Base-by-base conservation (phyloP, 2,113 vertebrate species). In the Rhagologus leucostigma region DNA sequence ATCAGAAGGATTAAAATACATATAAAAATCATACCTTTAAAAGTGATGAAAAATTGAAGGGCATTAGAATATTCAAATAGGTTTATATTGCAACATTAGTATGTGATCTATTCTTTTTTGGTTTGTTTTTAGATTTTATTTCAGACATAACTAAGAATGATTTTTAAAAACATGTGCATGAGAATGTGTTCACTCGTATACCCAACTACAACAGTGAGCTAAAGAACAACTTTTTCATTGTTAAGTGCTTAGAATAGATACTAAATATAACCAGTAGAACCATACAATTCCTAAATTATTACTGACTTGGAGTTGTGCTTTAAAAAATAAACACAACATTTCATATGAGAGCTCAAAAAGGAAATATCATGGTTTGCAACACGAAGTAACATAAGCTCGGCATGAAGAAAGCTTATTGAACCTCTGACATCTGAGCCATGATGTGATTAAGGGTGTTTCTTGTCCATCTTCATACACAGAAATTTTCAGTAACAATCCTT, bases 1-100 rank as follows among this genome's bases (percentile, higher is more conserved):
- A 94, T 63, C 87, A 95, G 50, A 65, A 90, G 71, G 49, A 84
- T 81, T 94, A 89, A 95, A 75, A 92, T 89, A 96, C 3, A 15
- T 57, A 70, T 44, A 95, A 94, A 93, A 97, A 73, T 76, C 46
- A 96, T 93, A 91, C 65, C 89, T 91, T 96, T 97, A 96, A 93
- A 97, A 96, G 55, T 30, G 33, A 75, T 65, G 29, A 97, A 83
- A 95, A 76, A 93, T 56, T 71, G 94, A 97, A 96, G 95, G 89
- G 92, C 82, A 93, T 95, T 96, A 97, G 93, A 84, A 97, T 97
- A 97, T 91, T 96, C 96, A 96, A 91, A 95, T 44, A 87, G 64
- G 78, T 98, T 98, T 98, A 98, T 97, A 96, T 71, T 82, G 60
- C 80, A 97, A 92, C 94, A 97, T 98, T 98, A 98, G 71, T 65